Base-by-base conservation (phyloP, 2,888 invertebrate genomes). In the Girardia tigrina region DNA sequence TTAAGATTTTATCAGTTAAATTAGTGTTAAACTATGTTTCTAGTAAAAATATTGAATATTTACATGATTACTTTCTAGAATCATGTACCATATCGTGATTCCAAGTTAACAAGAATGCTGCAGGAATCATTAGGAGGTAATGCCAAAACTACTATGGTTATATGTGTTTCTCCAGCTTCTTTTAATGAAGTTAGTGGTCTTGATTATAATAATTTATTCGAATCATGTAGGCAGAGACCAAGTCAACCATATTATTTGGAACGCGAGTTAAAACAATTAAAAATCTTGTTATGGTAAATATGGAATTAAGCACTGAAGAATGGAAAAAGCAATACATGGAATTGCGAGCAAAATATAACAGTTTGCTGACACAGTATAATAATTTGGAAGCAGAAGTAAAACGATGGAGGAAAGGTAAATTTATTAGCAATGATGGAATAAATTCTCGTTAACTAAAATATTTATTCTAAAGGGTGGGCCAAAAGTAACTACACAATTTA, bases 61-160 rank as follows among this genome's bases (percentile, higher is more conserved):
- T n/a, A 42, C 42, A n/a, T 42, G 12, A 16, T 42, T n/a, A 23
- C 12, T 70, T 72, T 95, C 81, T 95, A 97, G 81, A 87, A 93
- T 78, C 97, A 98, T 87, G 95, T 99, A 85, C 98, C 98, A 29
- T 98, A 98, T 88, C 89, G 94, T 88, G 97, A 98, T 86, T 95
- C 94, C 27, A 98, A 98, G 86, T 85, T 98, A 79, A 98, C 98
- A 1, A 89, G 98, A 86, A 98, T 99, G 83, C 87, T 99, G 79
- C 98, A 99, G 88, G 98, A 99, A 86, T 95, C 95, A 75, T 89
- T 99, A 79, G 98, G 98, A 84, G 98, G 98, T 83, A 98, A 98
- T 84, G 97, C 98, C 29, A 88, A 95, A 80, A 97, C 97, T 73
- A 95, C 95, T 29, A 97, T 97, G 83, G 94, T 98, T 79, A 98